Base-by-base conservation (phyloP, 2,888 invertebrate species). In the Diaprepes abbreviatus region DNA sequence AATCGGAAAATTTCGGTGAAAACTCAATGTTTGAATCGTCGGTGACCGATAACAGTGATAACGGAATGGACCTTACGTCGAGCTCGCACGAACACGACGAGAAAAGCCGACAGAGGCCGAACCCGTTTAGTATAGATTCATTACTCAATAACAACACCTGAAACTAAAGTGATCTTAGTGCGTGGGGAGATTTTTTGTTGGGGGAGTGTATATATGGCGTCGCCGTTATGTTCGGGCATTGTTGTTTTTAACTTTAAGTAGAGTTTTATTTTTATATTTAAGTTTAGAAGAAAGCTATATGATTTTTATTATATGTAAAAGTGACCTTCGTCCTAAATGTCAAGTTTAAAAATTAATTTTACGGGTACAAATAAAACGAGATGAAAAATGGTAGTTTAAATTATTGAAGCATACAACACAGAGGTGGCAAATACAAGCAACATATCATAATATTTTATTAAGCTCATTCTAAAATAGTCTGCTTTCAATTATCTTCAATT, bases 81-180 rank as follows among this genome's bases (percentile, higher is more conserved):
- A 82, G 85, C 38, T 80, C 79, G 84, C 76, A 77, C 74, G 83
- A 84, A 14, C 79, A 79, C 74, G 83, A 84, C 70, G 82, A 81
- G 70, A 82, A 83, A 78, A 85, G 85, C 21, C 86, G 90, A 87
- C 86, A 90, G 87, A 83, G 90, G 77, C 87, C 89, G 75, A 94
- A 94, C 85, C 94, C 95, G 57, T 95, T 95, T 87, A 94, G 94
- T 86, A 95, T 95, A 89, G 95, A 95, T 83, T 94, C 94, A 68
- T 85, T 95, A 77, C 88, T 95, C 80, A 92, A 92, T 80, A 91
- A 89, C 36, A 70, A 70, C 31, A 71, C 71, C 33, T 71, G 67
- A 71, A 67, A 24, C 1, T 50, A 28, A 14, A 50, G 14, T 50
- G 14, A 5, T 7, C n/a, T 17, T 3, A 45, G 45, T 45, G 45